Evolutionary conservation across 2,888 invertebrate genomes (phyloP), one percentile per base, ranked within the genome.

Genomic region (Girardia tigrina): DNA sequence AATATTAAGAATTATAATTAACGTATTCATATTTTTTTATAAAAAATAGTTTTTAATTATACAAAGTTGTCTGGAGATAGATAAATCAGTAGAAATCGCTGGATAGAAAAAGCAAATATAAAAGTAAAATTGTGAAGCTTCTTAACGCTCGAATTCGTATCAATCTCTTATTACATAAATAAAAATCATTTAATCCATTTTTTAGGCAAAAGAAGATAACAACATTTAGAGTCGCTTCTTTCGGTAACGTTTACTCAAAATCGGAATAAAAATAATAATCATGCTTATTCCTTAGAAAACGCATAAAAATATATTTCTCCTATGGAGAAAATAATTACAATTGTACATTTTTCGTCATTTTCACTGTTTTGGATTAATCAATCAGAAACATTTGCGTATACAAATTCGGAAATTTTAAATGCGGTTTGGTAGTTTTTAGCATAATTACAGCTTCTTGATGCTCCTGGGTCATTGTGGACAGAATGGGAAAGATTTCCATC

Each of bases 311-410:
- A 56, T 56, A 56, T 4, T 56, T 20, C 4, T 36, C 36, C 4
- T 56, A 12, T 56, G 56, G 4, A 56, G n/a, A 16, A 23, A 23
- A 16, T 56, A 56, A 20, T 56, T 56, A 56, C 56, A 56, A 56
- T 56, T 56, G n/a, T 56, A 56, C 56, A 56, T 56, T 56, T 56
- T 23, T 20, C 23, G 20, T 20, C 56, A 23, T 20, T n/a, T 56
- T 16, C 56, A 56, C 4, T n/a, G 4, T 4, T 56, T 56, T 4
- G n/a, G 6, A 56, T 56, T 16, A 56, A 56, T 73, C 73, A 4
- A 75, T n/a, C 26, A 29, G 26, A 42, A 75, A 75, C 75, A 75
- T 75, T n/a, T 75, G 75, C 4, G 36, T 12, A 28, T 75, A 75
- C 14, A 75, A 42, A 28, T 75, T 74, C 12, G 72, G 75, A 29